phyloP scores from a whole-genome alignment of 2,888 invertebrate species.

The Andrena dorsata region DNA sequence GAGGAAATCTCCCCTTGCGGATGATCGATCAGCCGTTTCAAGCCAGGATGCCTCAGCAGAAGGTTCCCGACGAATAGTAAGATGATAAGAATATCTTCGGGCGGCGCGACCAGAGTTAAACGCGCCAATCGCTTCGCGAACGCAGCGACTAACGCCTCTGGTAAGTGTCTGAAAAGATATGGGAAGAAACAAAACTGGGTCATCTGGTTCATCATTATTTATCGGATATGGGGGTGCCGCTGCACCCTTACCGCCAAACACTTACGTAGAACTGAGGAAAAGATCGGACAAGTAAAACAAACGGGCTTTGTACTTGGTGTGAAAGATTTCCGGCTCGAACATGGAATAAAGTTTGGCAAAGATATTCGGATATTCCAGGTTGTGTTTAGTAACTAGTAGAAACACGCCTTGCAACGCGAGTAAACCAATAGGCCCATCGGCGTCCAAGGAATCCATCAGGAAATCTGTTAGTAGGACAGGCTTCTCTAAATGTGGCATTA shows the following conservation, averaged over 20 bases:
- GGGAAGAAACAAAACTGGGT: neutral
- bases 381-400: constrained; percentile 94
- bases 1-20: constrained; percentile 82
- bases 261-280: constrained; percentile 96
- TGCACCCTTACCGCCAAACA: constrained; percentile 68
- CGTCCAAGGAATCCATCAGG: constrained; percentile 94
- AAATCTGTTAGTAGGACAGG: constrained; percentile 96
- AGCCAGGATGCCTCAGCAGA: constrained; percentile 93
- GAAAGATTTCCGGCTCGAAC: constrained; percentile 96
- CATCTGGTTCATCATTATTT: neutral
- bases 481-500: constrained; percentile 92
- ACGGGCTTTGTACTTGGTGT: constrained; percentile 94
- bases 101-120: constrained; percentile 93
- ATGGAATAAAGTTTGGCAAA: constrained; percentile 97
- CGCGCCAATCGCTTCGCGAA: constrained; percentile 96
- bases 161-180: constrained; percentile 90
- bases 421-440: constrained; percentile 94
- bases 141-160: constrained; percentile 95
- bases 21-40: constrained; percentile 89
- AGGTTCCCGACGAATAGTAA: constrained; percentile 94
- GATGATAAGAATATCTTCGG: constrained; percentile 91
- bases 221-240: too few species aligned
- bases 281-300: constrained; percentile 95
- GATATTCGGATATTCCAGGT: constrained; percentile 97
- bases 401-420: constrained; percentile 97